Evolutionary conservation across 2,113 vertebrate genomes (phyloP).

Genomic region (Anthoscopus minutus): DNA sequence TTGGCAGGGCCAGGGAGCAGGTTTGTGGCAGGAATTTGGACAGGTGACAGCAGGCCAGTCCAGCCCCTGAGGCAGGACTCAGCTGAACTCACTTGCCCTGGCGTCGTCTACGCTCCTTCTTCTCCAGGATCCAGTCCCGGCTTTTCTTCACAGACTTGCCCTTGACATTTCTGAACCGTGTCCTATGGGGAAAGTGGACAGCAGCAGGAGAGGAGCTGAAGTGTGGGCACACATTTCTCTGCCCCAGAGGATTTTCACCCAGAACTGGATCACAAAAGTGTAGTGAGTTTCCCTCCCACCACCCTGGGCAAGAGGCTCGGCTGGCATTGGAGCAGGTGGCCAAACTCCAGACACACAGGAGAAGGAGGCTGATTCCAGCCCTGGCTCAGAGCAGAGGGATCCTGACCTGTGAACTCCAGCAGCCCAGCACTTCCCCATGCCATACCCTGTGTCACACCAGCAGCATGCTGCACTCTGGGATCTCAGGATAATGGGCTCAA

Average conservation of each 20-base stretch:
- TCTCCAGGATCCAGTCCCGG: conserved; percentile 91
- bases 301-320: neutral
- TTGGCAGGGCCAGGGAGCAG: neutral
- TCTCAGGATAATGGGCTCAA: rapidly evolving
- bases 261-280: neutral
- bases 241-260: neutral
- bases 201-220: neutral
- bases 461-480: neutral
- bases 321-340: neutral
- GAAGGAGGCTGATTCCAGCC: neutral
- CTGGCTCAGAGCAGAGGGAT: rapidly evolving
- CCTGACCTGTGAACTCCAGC: neutral
- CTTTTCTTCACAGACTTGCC: conserved; percentile 84
- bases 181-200: conserved; percentile 53
- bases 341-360: neutral
- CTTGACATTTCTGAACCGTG: conserved; percentile 72
- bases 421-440: neutral
- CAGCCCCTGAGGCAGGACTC: neutral
- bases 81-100: conserved; percentile 84
- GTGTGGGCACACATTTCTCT: neutral
- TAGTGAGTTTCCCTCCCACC: neutral
- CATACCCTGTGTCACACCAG: neutral
- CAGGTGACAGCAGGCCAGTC: neutral
- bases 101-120: conserved; percentile 87
- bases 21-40: neutral